These are phyloP conservation scores for Ceratina australensis DNA, from an alignment of 1,140 invertebrate genomes.

Conservation along the genomic window DNA sequence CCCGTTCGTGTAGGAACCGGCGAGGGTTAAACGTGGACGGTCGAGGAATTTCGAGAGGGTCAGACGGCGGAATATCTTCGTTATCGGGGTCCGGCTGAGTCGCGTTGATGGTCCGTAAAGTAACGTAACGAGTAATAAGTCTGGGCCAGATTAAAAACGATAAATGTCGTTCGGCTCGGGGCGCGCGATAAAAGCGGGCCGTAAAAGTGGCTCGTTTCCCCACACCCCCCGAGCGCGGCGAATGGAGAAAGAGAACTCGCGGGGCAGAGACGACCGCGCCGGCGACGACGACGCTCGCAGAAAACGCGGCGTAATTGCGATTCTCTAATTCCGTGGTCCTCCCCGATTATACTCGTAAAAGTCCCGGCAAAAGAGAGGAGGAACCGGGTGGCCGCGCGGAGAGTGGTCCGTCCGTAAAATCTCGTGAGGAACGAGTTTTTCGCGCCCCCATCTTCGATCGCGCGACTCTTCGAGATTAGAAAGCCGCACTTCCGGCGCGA, in stretches of 20 bases:
- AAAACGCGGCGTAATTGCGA: constrained; percentile 20
- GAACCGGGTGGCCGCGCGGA: no score
- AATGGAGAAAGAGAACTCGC: background rate
- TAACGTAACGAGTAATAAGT: constrained; percentile 29
- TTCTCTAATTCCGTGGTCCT: constrained; percentile 25
- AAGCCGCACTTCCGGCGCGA: background rate
- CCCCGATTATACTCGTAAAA: constrained; percentile 30
- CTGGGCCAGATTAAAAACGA: constrained; percentile 33
- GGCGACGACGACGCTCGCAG: background rate
- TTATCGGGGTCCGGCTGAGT: constrained; percentile 5
- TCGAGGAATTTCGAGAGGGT: background rate
- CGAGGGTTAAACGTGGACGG: background rate
- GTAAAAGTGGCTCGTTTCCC: constrained; percentile 28
- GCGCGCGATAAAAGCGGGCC: constrained; percentile 12
- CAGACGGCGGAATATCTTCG: constrained; percentile 12
- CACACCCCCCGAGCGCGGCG: background rate
- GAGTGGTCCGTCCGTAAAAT: background rate
- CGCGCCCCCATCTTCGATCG: background rate
- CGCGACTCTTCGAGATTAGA: background rate
- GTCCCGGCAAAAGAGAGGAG: background rate
- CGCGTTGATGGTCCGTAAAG: constrained; percentile 15
- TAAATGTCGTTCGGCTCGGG: constrained; percentile 14
- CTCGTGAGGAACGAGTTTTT: background rate
- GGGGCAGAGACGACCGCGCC: background rate
- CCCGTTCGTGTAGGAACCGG: background rate